Evolutionary conservation across 1,140 invertebrate species (phyloP).

Genomic region (Trigoniulus corallinus): DNA sequence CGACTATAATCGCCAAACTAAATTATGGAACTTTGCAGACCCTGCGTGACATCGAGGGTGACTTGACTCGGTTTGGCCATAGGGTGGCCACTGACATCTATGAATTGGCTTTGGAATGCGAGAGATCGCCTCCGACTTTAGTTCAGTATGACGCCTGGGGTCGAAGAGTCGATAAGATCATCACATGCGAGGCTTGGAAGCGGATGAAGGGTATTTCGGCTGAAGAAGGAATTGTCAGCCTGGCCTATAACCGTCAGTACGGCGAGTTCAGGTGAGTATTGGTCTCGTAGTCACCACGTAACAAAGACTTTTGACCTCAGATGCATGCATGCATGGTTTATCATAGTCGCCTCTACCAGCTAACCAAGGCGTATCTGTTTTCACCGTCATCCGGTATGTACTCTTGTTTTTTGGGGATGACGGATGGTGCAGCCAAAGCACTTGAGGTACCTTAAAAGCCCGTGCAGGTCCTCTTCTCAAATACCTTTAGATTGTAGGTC

Average conservation of each 20-base stretch:
- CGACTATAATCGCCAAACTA: no score
- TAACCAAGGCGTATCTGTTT: slow-evolving; percentile 37
- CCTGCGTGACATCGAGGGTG: slow-evolving; percentile 23
- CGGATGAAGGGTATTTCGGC: slow-evolving; percentile 36
- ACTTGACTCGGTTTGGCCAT: slow-evolving; percentile 31
- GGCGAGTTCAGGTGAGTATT: slow-evolving; percentile 23
- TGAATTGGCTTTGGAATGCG: slow-evolving; percentile 32
- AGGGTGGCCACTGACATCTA: slow-evolving; percentile 33
- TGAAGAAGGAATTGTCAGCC: slow-evolving; percentile 37
- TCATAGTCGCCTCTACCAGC: slow-evolving; percentile 36
- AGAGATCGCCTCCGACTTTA: slow-evolving; percentile 32
- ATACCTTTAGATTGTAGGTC: not conserved
- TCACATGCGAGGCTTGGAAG: slow-evolving; percentile 37
- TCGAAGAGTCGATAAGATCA: slow-evolving; percentile 30
- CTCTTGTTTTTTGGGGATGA: slow-evolving; percentile 44
- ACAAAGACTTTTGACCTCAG: not conserved
- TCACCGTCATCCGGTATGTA: slow-evolving; percentile 36
- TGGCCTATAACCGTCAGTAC: slow-evolving; percentile 35
- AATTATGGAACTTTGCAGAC: slow-evolving; percentile 16
- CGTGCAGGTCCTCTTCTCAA: slow-evolving; percentile 2
- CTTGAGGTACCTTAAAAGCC: slow-evolving; percentile 22
- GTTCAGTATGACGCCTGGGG: slow-evolving; percentile 38
- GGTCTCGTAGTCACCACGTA: not conserved
- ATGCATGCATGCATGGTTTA: slow-evolving; percentile 23
- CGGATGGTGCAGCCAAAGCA: slow-evolving; percentile 40